Base-by-base conservation (phyloP, 2,888 invertebrate genomes). In the Ochropleura leucogaster region DNA sequence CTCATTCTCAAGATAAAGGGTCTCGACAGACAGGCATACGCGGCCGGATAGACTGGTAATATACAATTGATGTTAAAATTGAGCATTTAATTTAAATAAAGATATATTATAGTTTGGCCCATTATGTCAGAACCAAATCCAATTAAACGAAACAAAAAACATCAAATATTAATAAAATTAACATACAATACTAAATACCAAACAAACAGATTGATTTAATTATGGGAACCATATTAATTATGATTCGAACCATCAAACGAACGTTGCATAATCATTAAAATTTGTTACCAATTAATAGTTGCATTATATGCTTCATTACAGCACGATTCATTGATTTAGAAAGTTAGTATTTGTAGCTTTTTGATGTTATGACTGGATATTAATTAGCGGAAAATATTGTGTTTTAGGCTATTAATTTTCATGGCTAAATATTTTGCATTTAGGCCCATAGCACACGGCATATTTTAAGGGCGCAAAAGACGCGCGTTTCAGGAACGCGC, bases 91-190 rank as follows among this genome's bases (percentile, higher is more conserved):
- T 30, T 30, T 30, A 30, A 30, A 53, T 18, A 53, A 53, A 10
- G 12, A 20, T 20, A 12, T 10, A 40, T 57, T 14, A 57, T 16
- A 9, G 16, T 4, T 57, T 59, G 40, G 9, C 8, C 40, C 4
- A 16, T 9, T 16, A 40, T 8, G 10, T 42, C 18, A 60, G 60
- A 18, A 60, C 42, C 3, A 9, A 60, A 42, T 60, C 18, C 18
- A 42, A 18, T 60, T 18, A 60, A 3, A 12, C 44, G n/a, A 44
- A 59, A 12, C 46, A 42, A 49, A 60, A 46, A 73, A 65, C 64
- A 62, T 14, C 46, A 65, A 79, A 79, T 79, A 74, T 79, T 68
- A 70, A 72, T 73, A 80, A 84, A 79, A 84, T 60, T 51, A 80
- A 80, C 71, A 72, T 46, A 72, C 79, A 44, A 57, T 59, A 18